Percentiles rank a stretch among this genome's conserved stretches.
Evolutionary conservation across 2,113 vertebrate species (phyloP).

Genomic region (Toxotes jaculatrix): DNA sequence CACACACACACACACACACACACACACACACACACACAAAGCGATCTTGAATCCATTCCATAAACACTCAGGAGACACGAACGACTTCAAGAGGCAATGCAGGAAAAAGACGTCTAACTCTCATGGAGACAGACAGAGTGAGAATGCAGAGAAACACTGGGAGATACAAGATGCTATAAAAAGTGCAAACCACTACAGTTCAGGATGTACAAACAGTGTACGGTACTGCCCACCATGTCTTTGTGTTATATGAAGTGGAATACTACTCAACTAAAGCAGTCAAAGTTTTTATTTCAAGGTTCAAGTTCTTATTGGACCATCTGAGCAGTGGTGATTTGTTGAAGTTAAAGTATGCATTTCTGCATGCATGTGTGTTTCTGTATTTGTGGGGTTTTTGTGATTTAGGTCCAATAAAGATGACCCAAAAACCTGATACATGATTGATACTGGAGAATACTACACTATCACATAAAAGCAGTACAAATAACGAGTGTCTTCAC

Average conservation of each 20-base stretch:
- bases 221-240: background rate
- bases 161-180: background rate
- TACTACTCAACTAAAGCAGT: background rate
- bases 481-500: background rate
- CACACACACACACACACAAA: background rate
- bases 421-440: background rate
- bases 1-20: background rate
- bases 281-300: background rate
- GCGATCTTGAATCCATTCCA: conserved; percentile 27
- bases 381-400: background rate
- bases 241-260: background rate
- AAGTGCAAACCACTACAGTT: conserved; percentile 13
- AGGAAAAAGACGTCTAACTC: conserved; percentile 25
- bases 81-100: conserved; percentile 44
- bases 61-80: conserved; percentile 52
- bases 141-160: conserved; percentile 9
- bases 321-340: background rate
- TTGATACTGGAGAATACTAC: background rate
- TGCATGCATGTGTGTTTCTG: background rate
- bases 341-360: background rate
- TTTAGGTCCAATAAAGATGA: background rate
- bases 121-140: conserved; percentile 37
- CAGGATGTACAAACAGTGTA: background rate
- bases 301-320: background rate
- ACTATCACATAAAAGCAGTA: background rate